phyloP scores from a whole-genome alignment of 2,888 invertebrate species.

The Sussaba pulchella region DNA sequence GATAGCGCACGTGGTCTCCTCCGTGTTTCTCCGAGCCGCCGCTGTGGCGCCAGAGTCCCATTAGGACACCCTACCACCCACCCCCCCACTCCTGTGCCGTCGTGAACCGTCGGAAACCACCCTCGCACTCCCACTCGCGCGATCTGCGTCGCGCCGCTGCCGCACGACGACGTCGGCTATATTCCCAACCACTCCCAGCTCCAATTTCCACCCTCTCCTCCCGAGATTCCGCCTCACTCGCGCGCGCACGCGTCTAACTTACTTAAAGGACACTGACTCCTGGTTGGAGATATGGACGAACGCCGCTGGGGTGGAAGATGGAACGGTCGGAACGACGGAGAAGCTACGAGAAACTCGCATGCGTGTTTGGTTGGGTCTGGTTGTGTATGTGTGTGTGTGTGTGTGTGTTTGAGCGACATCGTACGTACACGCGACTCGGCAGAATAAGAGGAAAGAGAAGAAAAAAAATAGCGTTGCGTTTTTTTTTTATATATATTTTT shows the following conservation, averaged over 20 bases:
- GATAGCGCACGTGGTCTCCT: constrained; percentile 81
- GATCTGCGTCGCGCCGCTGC: constrained; percentile 29
- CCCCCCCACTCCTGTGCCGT: constrained; percentile 36
- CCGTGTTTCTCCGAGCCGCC: constrained; percentile 80
- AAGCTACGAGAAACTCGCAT: constrained; percentile 35
- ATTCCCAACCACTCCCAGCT: constrained; percentile 36
- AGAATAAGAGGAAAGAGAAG: background rate
- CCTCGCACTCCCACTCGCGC: constrained; percentile 20
- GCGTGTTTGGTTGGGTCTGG: constrained; percentile 1
- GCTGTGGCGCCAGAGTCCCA: constrained; percentile 82
- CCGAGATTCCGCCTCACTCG: constrained; percentile 30
- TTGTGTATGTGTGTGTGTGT: background rate
- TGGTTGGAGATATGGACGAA: constrained; percentile 57
- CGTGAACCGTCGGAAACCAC: constrained; percentile 55
- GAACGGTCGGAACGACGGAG: constrained; percentile 13
- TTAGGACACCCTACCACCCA: constrained; percentile 68
- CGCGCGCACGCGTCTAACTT: constrained; percentile 78
- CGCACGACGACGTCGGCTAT: constrained; percentile 16
- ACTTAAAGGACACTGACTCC: constrained; percentile 83
- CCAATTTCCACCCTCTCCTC: constrained; percentile 57
- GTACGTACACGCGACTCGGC: background rate
- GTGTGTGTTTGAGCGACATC: background rate
- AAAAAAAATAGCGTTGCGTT: background rate
- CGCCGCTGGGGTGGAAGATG: constrained; percentile 5
- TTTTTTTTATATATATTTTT: background rate